These are phyloP conservation scores for Perca schrenkii DNA, from an alignment of 2,113 vertebrate species.

Conservation along the genomic window DNA sequence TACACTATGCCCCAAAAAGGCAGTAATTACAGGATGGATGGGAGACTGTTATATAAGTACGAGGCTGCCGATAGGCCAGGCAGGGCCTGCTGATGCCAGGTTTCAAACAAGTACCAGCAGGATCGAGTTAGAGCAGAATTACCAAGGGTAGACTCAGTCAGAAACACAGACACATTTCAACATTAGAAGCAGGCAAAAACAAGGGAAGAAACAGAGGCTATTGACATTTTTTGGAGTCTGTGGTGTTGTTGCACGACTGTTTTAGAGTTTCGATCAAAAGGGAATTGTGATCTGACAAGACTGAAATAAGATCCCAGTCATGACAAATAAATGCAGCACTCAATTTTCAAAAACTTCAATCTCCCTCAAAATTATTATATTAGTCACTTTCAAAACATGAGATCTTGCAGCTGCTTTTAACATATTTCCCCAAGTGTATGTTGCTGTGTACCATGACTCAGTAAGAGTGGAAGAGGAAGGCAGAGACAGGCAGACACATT, in stretches of 20 bases:
- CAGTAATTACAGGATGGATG: conserved; percentile 81
- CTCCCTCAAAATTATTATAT: conserved; percentile 39
- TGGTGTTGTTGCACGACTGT: conserved; percentile 24
- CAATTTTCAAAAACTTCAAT: conserved; percentile 20
- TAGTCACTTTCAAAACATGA: conserved; percentile 44
- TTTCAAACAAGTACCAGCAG: conserved; percentile 79
- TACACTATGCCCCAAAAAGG: conserved; percentile 78
- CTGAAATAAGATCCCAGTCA: conserved; percentile 42
- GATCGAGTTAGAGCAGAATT: conserved; percentile 74
- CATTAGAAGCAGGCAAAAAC: conserved; percentile 46
- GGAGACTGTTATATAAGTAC: conserved; percentile 74
- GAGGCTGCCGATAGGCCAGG: conserved; percentile 72
- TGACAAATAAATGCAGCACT: conserved; percentile 42
- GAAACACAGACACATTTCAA: conserved; percentile 64
- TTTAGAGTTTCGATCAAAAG: conserved; percentile 47
- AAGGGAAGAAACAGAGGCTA: conserved; percentile 35
- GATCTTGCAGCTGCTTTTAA: conserved; percentile 60
- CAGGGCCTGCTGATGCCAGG: conserved; percentile 71
- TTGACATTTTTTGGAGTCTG: conserved; percentile 59
- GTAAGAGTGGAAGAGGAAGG: conserved; percentile 66
- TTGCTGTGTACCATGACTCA: conserved; percentile 67
- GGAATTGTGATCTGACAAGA: conserved; percentile 23
- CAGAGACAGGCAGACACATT: conserved; percentile 77
- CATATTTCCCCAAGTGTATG: conserved; percentile 46
- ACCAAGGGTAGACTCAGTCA: conserved; percentile 53